Base-by-base conservation (phyloP, 1,140 invertebrate species). In the Aphaenogaster floridana region DNA sequence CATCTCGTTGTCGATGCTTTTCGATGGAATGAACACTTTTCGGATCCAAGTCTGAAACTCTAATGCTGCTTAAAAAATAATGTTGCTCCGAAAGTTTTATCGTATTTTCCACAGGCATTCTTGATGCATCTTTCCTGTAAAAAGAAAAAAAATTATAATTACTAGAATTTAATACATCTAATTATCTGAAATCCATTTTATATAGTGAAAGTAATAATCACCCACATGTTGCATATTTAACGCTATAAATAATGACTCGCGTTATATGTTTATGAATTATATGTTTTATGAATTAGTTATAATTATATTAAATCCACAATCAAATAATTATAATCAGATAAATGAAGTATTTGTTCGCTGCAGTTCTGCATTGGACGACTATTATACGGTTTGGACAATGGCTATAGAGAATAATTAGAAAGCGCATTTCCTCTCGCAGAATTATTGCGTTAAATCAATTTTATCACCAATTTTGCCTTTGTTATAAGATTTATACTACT, bases 1-100 rank as follows among this genome's bases (percentile, higher is more conserved):
- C 80, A 71, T 96, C 95, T 66, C 96, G 93, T 71, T 94, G 93
- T 34, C 89, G 92, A 93, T 96, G 96, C 86, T 96, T 96, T 57
- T 96, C 93, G 79, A 96, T 96, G 61, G 95, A 95, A 9, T 94
- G 92, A 9, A 96, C 50, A 86, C 94, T 96, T 88, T 96, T 96
- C 4, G 96, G 95, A 88, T 96, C 96, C 45, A 96, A 84, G 90
- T 96, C 96, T 0, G 95, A 94, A 50, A 96, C 93, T 36, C 95
- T 95, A 50, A 96, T 92, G 81, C 92, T 95, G 4, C 95, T 95
- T 9, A 94, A 69, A 90, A 95, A 96, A n/a, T 87, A 91, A 3
- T 89, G 86, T 21, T 93, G 92, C 50, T 94, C 89, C 17, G 95
- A 89, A 72, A 96, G 90, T 89, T 93, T 77, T 50, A 96, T 92